Percentiles rank a stretch among this genome's conserved stretches.
Evolutionary conservation across 2,113 vertebrate species (phyloP).

Genomic region (Atherinomorus stipes): DNA sequence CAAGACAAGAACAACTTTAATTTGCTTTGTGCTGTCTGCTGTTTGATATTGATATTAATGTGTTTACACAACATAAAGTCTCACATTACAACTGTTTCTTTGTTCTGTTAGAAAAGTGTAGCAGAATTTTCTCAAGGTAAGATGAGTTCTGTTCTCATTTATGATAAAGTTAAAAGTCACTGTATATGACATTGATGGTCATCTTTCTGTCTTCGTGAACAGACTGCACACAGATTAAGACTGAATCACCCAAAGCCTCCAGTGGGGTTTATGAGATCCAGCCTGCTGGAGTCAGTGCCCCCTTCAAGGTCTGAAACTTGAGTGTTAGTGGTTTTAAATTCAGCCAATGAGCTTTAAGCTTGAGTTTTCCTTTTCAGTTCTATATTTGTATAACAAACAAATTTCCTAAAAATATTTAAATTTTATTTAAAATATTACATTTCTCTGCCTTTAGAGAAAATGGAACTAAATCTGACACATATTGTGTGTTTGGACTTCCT

Average conservation of each 20-base stretch:
- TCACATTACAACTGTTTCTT: constrained; percentile 11
- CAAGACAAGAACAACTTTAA: too few relatives aligned
- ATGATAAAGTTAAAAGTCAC: background rate
- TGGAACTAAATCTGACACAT: background rate
- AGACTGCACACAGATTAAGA: constrained; percentile 74
- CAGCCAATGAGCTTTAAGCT: too few relatives aligned
- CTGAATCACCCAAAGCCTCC: constrained; percentile 14
- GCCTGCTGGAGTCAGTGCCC: constrained; percentile 15
- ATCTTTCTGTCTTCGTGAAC: background rate
- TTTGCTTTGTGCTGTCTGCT: background rate
- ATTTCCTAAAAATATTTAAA: too few relatives aligned
- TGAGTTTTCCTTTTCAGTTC: too few relatives aligned
- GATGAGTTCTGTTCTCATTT: background rate
- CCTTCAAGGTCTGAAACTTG: constrained; percentile 61
- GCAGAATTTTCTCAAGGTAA: constrained; percentile 38
- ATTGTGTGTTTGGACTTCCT: background rate
- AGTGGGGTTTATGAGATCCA: constrained; percentile 71
- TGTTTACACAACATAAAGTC: background rate
- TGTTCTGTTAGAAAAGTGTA: background rate
- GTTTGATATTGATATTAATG: background rate
- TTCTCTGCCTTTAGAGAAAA: too few relatives aligned
- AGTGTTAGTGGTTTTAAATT: too few relatives aligned
- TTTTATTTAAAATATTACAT: too few relatives aligned
- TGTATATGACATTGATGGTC: background rate
- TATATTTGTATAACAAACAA: too few relatives aligned